Base-by-base conservation (phyloP, 2,888 invertebrate genomes). In the Ormyrus nitidulus region DNA sequence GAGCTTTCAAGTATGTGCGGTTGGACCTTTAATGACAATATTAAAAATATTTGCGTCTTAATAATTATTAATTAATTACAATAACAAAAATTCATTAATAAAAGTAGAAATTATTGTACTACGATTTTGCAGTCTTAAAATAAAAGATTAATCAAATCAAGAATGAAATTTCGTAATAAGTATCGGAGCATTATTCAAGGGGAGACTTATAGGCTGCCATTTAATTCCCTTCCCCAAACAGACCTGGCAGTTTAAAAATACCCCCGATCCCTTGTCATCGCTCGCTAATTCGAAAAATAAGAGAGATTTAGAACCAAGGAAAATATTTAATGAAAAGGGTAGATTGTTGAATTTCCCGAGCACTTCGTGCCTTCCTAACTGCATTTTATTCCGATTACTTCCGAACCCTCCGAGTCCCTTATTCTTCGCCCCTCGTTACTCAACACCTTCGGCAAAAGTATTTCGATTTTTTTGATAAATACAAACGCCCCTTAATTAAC, bases 301-400 rank as follows among this genome's bases (percentile, higher is more conserved):
- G 44, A 6, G 4, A 19, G 11, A 56, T n/a, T 7, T 11, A 54
- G 54, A 9, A 34, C 13, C 8, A 58, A 51, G 34, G 49, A 61
- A 68, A 53, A 68, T 76, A 76, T 68, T 76, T 76, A 76, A 76
- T 68, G 68, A 59, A 69, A 76, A 61, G 61, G 76, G 68, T 61
- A 13, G 68, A 69, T 74, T 4, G 53, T 19, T 53, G 19, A 34
- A 34, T 34, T 34, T 34, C 34, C 34, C 34, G 34, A 34, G 34
- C 34, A 34, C 34, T 34, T 34, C 34, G 34, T 34, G 34, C 34
- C 34, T 34, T 48, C 53, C 56, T 34, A 54, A 53, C 59, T 69
- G 46, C 59, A 59, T 68, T 76, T 68, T 53, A 76, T 61, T 68
- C 56, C 76, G 51, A 74, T 74, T 69, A 76, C 61, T 19, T 19